Evolutionary conservation across 1,140 invertebrate genomes (phyloP).

Genomic region (Onthophagus taurus): DNA sequence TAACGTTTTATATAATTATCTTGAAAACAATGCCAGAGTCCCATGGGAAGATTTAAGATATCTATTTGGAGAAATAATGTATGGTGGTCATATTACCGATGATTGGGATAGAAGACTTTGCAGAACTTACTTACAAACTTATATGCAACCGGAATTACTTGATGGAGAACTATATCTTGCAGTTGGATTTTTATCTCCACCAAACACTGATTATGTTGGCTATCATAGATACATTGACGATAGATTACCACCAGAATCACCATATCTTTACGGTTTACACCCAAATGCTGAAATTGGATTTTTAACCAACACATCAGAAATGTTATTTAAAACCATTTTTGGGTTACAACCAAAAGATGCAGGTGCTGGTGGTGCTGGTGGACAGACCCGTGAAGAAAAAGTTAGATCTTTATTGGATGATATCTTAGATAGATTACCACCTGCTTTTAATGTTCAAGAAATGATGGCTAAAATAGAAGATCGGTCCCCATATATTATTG

Average conservation of each 20-base stretch:
- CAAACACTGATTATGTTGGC: slow-evolving; percentile 74
- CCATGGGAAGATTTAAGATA: slow-evolving; percentile 92
- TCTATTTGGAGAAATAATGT: slow-evolving; percentile 94
- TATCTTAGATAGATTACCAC: slow-evolving; percentile 79
- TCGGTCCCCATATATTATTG: slow-evolving; percentile 82
- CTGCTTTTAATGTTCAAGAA: slow-evolving; percentile 80
- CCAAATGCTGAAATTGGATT: slow-evolving; percentile 94
- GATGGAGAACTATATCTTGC: slow-evolving; percentile 15
- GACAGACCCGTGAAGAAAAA: slow-evolving; percentile 70
- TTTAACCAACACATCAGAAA: slow-evolving; percentile 75
- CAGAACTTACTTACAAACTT: slow-evolving; percentile 79
- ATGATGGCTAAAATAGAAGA: slow-evolving; percentile 83
- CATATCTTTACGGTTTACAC: slow-evolving; percentile 84
- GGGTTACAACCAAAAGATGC: slow-evolving; percentile 84
- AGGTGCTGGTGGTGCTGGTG: slow-evolving; percentile 53
- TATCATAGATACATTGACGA: slow-evolving; percentile 91
- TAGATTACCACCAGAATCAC: slow-evolving; percentile 75
- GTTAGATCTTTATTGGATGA: slow-evolving; percentile 70
- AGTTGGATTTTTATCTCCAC: slow-evolving; percentile 72
- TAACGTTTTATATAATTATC: slow-evolving; percentile 85
- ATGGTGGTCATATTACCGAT: slow-evolving; percentile 93
- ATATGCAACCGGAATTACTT: slow-evolving; percentile 70
- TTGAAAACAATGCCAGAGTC: slow-evolving; percentile 78
- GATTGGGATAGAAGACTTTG: slow-evolving; percentile 89
- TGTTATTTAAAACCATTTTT: slow-evolving; percentile 80